These are phyloP conservation scores for Drosophila tanythrix DNA, from an alignment of 2,888 invertebrate genomes.

Conservation along the genomic window DNA sequence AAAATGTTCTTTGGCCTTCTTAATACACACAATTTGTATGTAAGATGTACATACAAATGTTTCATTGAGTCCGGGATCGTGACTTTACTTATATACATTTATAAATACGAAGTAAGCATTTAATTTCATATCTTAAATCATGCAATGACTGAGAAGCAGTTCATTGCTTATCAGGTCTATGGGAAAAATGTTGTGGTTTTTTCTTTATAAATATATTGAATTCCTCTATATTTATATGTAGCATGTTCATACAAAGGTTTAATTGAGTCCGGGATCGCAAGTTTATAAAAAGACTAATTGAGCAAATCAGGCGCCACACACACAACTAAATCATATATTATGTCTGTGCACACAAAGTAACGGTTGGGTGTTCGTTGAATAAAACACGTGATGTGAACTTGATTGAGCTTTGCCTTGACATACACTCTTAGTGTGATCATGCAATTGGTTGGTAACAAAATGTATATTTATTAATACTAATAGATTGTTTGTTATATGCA, in stretches of 20 bases:
- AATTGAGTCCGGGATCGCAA: slow-evolving; percentile 72
- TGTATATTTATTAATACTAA: slow-evolving; percentile 5
- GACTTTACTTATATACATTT: slow-evolving; percentile 39
- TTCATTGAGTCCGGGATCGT: slow-evolving; percentile 68
- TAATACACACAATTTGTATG: background rate
- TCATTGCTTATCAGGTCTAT: background rate
- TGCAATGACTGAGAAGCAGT: background rate
- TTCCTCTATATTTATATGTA: background rate
- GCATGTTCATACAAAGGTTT: background rate
- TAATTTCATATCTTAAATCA: slow-evolving; percentile 1
- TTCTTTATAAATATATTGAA: background rate
- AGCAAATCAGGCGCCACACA: slow-evolving; percentile 57
- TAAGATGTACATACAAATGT: slow-evolving; percentile 1
- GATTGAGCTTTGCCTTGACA: slow-evolving; percentile 66
- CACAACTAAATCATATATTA: slow-evolving; percentile 4
- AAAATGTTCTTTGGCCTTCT: background rate
- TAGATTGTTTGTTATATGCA: slow-evolving; percentile 24
- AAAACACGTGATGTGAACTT: slow-evolving; percentile 66
- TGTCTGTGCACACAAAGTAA: background rate
- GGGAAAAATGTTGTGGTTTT: background rate
- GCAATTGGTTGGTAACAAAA: slow-evolving; percentile 51
- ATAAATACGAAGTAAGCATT: background rate
- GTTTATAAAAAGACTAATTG: slow-evolving; percentile 64
- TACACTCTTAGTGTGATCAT: slow-evolving; percentile 48
- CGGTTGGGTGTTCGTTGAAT: slow-evolving; percentile 26